phyloP scores from a whole-genome alignment of 2,113 vertebrate genomes.

The Brachionichthys hirsutus region DNA sequence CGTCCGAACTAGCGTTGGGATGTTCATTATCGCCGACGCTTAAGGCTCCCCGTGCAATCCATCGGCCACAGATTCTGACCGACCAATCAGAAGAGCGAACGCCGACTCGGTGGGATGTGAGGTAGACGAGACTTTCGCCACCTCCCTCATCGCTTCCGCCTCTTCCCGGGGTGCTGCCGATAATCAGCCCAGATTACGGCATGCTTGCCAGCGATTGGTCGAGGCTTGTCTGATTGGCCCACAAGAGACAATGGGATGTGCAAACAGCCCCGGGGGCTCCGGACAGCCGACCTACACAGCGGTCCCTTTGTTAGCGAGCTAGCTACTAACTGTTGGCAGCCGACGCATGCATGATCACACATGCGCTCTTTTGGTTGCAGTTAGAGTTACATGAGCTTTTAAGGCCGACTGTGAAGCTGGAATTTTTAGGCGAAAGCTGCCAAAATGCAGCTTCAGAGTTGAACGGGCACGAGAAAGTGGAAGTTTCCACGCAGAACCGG shows the following conservation, averaged over 20 bases:
- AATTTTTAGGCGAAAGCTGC: conserved; percentile 4
- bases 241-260: conserved; percentile 60
- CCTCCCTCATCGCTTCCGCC: conserved; percentile 46
- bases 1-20: no score
- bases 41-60: no score
- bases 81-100: neutral
- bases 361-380: conserved; percentile 1
- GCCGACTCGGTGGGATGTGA: conserved; percentile 33
- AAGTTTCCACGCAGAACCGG: no score
- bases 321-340: conserved; percentile 59
- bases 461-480: no score
- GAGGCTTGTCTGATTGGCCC: conserved; percentile 66
- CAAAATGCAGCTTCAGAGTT: no score
- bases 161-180: conserved; percentile 58
- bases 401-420: conserved; percentile 11
- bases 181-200: conserved; percentile 43
- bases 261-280: conserved; percentile 61
- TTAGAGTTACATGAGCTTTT: neutral
- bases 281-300: conserved; percentile 60
- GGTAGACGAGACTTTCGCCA: conserved; percentile 45
- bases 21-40: no score
- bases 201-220: conserved; percentile 52
- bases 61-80: no score
- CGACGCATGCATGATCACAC: conserved; percentile 50
- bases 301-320: conserved; percentile 58